Evolutionary conservation across 2,888 invertebrate species (phyloP).

Genomic region (Teinopalpus imperialis): DNA sequence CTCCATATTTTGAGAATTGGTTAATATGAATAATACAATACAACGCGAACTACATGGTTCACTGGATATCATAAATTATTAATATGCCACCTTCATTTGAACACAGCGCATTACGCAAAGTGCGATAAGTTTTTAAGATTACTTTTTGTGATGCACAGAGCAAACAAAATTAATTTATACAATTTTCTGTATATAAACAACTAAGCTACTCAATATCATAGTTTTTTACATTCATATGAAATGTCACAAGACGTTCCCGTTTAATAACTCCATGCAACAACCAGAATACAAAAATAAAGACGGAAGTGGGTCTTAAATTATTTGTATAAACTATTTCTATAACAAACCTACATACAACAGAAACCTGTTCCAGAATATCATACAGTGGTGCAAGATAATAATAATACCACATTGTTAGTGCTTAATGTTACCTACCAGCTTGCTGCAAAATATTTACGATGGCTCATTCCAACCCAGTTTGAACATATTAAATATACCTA

Average conservation of each 20-base stretch:
- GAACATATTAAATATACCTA: no score
- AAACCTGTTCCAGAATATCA: constrained; percentile 1
- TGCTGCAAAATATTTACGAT: no score
- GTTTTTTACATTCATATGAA: constrained; percentile 20
- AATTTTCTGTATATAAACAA: constrained; percentile 19
- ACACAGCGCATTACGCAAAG: background rate
- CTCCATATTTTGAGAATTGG: no score
- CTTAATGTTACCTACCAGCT: no score
- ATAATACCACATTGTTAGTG: background rate
- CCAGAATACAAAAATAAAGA: constrained; percentile 13
- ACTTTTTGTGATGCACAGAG: constrained; percentile 20
- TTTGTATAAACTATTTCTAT: background rate
- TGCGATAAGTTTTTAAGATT: constrained; percentile 15
- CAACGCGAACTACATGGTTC: no score
- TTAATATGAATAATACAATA: no score
- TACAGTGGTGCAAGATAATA: background rate
- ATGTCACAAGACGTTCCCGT: constrained; percentile 17
- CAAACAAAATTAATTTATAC: constrained; percentile 25
- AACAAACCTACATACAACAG: background rate
- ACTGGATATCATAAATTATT: no score
- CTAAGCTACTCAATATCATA: constrained; percentile 7
- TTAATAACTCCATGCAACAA: constrained; percentile 18
- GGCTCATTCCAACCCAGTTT: no score
- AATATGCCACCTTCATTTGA: constrained; percentile 8
- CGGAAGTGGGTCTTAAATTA: constrained; percentile 10